Evolutionary conservation across 2,113 vertebrate species (phyloP).

Genomic region (Fregetta grallaria): DNA sequence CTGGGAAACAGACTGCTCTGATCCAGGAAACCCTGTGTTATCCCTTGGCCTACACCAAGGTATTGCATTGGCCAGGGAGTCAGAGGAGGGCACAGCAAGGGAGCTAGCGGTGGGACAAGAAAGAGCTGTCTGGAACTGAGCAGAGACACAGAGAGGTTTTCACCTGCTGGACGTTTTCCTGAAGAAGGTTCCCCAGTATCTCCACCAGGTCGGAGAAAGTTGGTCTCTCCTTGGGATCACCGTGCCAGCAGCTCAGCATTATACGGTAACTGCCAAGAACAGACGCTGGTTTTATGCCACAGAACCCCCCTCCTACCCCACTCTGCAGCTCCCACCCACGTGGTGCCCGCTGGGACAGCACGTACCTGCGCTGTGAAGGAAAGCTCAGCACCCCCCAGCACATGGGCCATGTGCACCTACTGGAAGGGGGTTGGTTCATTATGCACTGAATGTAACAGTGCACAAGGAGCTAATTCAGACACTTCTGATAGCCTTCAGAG

Average conservation of each 20-base stretch:
- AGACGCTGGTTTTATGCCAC: not conserved
- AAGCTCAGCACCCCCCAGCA: not conserved
- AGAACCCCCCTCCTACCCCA: not conserved
- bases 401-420: not conserved
- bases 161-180: conserved; percentile 86
- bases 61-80: not conserved
- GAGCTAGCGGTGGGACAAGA: not conserved
- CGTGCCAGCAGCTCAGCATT: conserved; percentile 97
- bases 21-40: not conserved
- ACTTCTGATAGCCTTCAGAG: not conserved
- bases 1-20: not conserved
- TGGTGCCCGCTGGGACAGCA: not conserved
- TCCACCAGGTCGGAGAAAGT: conserved; percentile 90
- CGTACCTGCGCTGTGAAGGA: not conserved
- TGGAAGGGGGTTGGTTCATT: not conserved
- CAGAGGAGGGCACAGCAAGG: not conserved
- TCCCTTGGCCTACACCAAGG: not conserved
- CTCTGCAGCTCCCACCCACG: not conserved
- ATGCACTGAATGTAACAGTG: not conserved
- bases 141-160: conserved; percentile 31
- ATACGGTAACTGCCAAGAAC: conserved; percentile 84
- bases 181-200: conserved; percentile 91
- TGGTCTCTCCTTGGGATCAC: conserved; percentile 91
- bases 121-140: not conserved
- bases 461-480: not conserved